A percentile compares a stretch with the other conserved stretches of the same genome.
Evolutionary conservation across 2,797 vertebrate species (phyloP).

Genomic region (Coreius guichenoti): DNA sequence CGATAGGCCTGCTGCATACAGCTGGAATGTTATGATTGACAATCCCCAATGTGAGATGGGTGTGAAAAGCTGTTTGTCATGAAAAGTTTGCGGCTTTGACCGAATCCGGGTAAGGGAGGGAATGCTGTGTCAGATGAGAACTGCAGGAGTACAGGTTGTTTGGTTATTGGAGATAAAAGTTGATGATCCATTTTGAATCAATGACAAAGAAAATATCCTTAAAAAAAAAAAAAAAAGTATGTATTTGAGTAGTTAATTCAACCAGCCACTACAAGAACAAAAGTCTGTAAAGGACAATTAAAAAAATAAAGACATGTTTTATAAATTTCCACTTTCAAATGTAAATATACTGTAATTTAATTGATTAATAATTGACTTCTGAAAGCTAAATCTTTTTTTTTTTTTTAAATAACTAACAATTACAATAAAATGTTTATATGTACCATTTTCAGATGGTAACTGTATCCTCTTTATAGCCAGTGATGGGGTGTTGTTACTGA

Average conservation of each 20-base stretch:
- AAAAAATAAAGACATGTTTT: background rate
- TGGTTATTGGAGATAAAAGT: conserved; percentile 63
- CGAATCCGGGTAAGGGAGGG: conserved; percentile 68
- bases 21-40: conserved; percentile 70
- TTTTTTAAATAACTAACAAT: background rate
- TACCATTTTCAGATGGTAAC: background rate
- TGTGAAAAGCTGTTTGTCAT: conserved; percentile 67
- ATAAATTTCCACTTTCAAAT: background rate
- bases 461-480: conserved; percentile 3
- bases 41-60: conserved; percentile 69
- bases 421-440: background rate
- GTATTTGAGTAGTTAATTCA: background rate
- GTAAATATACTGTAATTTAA: background rate
- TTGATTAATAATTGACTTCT: background rate
- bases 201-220: background rate
- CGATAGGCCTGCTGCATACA: conserved; percentile 73
- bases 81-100: conserved; percentile 69
- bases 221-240: background rate
- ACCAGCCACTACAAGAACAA: background rate
- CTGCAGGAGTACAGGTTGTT: conserved; percentile 57
- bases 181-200: background rate
- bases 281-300: background rate
- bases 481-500: conserved; percentile 22
- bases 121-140: conserved; percentile 40
- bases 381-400: background rate